Evolutionary conservation across 2,113 vertebrate genomes (phyloP).

Genomic region (Rhodinocichla rosea): DNA sequence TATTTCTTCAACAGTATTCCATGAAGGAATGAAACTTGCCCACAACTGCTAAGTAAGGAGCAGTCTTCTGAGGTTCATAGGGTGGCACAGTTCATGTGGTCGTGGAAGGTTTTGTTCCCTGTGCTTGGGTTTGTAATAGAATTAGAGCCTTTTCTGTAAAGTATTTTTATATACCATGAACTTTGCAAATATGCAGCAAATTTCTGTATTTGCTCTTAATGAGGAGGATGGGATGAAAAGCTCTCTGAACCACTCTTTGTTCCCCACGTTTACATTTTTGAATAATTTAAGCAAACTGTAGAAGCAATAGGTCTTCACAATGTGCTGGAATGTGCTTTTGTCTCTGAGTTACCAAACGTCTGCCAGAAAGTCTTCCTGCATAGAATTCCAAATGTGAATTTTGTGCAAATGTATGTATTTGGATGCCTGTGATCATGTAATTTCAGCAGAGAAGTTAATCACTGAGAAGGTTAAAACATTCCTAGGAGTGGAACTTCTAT

Average conservation of each 20-base stretch:
- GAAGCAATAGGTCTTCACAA: not conserved
- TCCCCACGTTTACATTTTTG: not conserved
- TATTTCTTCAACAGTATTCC: not conserved
- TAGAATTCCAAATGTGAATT: not conserved
- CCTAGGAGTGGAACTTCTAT: not conserved
- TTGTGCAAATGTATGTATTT: not conserved
- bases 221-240: not conserved
- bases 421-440: not conserved
- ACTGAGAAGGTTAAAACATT: not conserved
- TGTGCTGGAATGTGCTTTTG: not conserved
- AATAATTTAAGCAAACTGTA: not conserved
- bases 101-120: not conserved
- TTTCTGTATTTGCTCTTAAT: not conserved
- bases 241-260: not conserved
- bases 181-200: not conserved
- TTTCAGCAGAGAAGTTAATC: not conserved
- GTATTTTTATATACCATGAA: not conserved
- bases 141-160: not conserved
- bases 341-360: not conserved
- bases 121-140: not conserved
- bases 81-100: not conserved
- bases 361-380: not conserved
- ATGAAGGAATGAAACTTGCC: not conserved
- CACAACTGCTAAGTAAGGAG: not conserved
- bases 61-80: not conserved